Percentiles rank a stretch among this genome's conserved stretches.
Evolutionary conservation across 2,797 vertebrate species (phyloP).

Genomic region (Sternarchorhynchus goeldii): DNA sequence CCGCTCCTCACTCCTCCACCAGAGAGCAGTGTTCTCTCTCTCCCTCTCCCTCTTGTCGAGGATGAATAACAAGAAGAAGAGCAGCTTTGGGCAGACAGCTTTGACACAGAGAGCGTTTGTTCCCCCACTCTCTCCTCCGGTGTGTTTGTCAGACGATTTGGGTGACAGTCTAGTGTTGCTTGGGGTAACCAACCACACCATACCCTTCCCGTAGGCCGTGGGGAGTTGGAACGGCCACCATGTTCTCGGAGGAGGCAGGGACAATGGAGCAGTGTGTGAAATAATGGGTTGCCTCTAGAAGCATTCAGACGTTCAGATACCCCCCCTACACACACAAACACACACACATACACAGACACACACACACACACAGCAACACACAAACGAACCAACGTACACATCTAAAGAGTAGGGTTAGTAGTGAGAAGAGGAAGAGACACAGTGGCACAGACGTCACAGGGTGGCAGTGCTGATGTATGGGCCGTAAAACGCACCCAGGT

Average conservation of each 20-base stretch:
- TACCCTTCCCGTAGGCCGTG: conserved; percentile 13
- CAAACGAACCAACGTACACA: conserved; percentile 3
- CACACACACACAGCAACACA: conserved; percentile 25
- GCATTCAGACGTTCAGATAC: conserved; percentile 35
- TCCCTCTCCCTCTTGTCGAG: background rate
- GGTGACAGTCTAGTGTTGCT: conserved; percentile 37
- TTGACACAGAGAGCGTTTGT: background rate
- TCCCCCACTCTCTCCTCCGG: background rate
- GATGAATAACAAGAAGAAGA: background rate
- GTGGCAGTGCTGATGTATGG: too few relatives aligned
- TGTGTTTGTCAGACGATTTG: conserved; percentile 11
- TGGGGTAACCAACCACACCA: conserved; percentile 36
- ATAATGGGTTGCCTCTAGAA: conserved; percentile 47
- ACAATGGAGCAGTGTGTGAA: conserved; percentile 50
- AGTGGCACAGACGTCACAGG: too few relatives aligned
- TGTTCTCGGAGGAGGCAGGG: conserved; percentile 37
- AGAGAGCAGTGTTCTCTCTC: background rate
- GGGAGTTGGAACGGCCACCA: conserved; percentile 31
- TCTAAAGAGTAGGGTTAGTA: background rate
- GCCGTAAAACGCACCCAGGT: too few relatives aligned
- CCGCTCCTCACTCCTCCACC: background rate
- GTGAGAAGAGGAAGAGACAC: too few relatives aligned
- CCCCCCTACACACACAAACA: conserved; percentile 21
- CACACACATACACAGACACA: conserved; percentile 2
- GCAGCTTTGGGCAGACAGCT: background rate